These are phyloP conservation scores for Oryzias sinensis DNA, from an alignment of 2,797 vertebrate genomes.

Conservation along the genomic window DNA sequence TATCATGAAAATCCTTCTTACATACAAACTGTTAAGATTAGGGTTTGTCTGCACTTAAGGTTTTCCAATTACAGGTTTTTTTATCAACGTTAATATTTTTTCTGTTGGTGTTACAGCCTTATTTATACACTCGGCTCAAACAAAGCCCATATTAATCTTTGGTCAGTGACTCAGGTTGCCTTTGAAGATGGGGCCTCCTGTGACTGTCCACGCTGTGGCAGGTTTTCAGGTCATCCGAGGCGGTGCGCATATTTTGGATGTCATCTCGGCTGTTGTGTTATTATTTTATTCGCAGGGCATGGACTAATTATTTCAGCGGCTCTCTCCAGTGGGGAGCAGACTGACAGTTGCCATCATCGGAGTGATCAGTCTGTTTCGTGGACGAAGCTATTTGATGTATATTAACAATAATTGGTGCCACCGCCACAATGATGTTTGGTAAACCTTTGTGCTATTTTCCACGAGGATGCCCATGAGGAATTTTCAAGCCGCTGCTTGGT, in stretches of 20 bases:
- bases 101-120: not conserved
- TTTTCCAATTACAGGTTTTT: too few species aligned
- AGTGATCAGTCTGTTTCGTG: conserved; percentile 80
- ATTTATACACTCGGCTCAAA: conserved; percentile 23
- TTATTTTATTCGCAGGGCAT: conserved; percentile 75
- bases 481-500: conserved; percentile 85
- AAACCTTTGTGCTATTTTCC: conserved; percentile 83
- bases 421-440: conserved; percentile 78
- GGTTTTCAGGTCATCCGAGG: conserved; percentile 75
- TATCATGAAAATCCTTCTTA: too few species aligned
- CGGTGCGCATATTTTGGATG: conserved; percentile 74
- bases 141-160: conserved; percentile 50
- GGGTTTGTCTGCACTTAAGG: too few species aligned
- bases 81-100: too few species aligned
- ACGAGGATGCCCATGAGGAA: conserved; percentile 94
- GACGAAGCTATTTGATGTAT: conserved; percentile 72
- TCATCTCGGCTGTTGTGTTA: conserved; percentile 73
- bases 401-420: conserved; percentile 86
- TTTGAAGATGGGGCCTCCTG: conserved; percentile 36
- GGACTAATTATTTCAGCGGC: conserved; percentile 82
- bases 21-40: too few species aligned
- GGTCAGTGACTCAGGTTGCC: conserved; percentile 13
- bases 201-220: conserved; percentile 14
- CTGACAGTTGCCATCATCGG: conserved; percentile 84
- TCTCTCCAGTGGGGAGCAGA: conserved; percentile 68